Evolutionary conservation across 2,797 vertebrate species (phyloP).

Genomic region (Pantherophis alleghaniensis): DNA sequence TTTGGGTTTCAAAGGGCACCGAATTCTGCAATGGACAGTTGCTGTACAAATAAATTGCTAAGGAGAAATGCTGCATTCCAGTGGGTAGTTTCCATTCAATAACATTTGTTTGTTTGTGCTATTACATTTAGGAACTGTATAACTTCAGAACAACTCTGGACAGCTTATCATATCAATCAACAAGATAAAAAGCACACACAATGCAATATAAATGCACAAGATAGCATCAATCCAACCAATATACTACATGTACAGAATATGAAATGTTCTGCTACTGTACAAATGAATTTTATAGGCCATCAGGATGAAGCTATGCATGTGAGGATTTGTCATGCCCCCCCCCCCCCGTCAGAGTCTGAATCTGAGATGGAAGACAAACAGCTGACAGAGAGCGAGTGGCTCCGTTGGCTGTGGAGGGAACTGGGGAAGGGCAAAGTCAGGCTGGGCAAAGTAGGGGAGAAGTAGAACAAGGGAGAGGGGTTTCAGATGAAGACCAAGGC

Average conservation of each 20-base stretch:
- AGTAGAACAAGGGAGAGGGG: too few species aligned
- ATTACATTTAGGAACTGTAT: background rate
- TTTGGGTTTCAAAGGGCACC: background rate
- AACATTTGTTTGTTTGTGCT: background rate
- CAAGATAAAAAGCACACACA: background rate
- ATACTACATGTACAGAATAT: background rate
- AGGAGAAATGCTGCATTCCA: background rate
- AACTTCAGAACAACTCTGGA: background rate
- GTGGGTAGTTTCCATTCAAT: background rate
- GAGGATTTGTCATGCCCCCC: too few species aligned
- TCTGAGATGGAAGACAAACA: too few species aligned
- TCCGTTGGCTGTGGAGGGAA: too few species aligned
- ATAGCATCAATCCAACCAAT: background rate
- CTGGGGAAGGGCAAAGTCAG: too few species aligned
- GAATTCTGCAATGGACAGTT: background rate
- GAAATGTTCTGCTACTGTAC: background rate
- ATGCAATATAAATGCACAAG: background rate
- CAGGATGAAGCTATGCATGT: background rate
- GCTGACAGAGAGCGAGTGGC: too few species aligned
- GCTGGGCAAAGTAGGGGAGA: too few species aligned
- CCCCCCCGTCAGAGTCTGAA: too few species aligned
- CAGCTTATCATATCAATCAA: background rate
- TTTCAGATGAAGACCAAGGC: too few species aligned
- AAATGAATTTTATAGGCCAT: background rate
- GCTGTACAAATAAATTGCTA: background rate